Base-by-base conservation (phyloP, 2,113 vertebrate species). In the Piaya cayana region DNA sequence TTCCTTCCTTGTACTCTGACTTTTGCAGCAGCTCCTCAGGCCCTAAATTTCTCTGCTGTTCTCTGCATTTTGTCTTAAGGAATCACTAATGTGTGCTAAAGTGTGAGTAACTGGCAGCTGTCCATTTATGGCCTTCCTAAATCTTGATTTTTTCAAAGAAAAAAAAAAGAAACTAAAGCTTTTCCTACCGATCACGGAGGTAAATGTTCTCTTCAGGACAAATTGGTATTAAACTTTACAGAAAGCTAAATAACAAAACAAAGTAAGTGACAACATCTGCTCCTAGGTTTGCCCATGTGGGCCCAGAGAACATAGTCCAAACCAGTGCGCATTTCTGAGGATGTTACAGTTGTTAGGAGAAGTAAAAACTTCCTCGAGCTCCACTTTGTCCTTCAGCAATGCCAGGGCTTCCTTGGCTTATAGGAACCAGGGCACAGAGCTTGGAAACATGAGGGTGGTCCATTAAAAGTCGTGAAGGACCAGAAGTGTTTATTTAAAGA, bases 401-500 rank as follows among this genome's bases (percentile, higher is more conserved):
- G 45, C 26, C 70, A 74, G 27, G 45, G 72, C 63, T 80, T 78
- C 36, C 11, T 56, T 86, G 29, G 37, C 27, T 34, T 83, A 14
- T 34, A 76, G 55, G 67, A 71, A 72, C 47, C 62, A 30, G 34
- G 49, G 26, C 75, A 82, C 23, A 39, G 37, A 67, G 63, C 84
- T 94, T 34, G 77, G 82, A 90, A 95, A 72, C 80, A 43, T 75
- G 50, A 72, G 47, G 27, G 52, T 90, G 52, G 56, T 75, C 60
- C 1, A 0, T 58, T 90, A 86, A 82, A 53, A 43, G 60, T 69
- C 49, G 59, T n/a, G 32, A 68, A 88, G 88, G 8, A 43, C 59
- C 36, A 58, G 36, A 72, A 72, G 8, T 67, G 68, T 96, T 95
- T 95, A 37, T 93, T 89, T 90, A 58, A 82, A 87, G 19, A 15